phyloP scores from a whole-genome alignment of 2,113 vertebrate genomes.

The Miniopterus natalensis region DNA sequence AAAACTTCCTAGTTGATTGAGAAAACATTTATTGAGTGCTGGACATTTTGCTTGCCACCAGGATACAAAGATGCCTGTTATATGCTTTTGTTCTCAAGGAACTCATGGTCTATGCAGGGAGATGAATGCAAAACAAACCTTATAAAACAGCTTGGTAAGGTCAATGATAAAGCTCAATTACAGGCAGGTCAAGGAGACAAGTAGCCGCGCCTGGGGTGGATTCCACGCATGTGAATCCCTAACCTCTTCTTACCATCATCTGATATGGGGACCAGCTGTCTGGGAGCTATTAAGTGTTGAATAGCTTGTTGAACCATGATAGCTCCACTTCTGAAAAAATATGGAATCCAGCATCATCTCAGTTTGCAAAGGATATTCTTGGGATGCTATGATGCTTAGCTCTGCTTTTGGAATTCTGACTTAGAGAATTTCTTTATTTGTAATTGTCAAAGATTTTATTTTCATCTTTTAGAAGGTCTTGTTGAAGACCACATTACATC shows the following conservation, averaged over 20 bases:
- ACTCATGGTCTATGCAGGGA: not conserved
- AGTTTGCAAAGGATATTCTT: not conserved
- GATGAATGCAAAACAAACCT: not conserved
- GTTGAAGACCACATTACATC: not conserved
- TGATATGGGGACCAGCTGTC: not conserved
- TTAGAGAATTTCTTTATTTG: not conserved
- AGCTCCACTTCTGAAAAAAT: not conserved
- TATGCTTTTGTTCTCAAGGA: not conserved
- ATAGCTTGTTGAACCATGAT: too few relatives aligned
- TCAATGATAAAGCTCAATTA: not conserved
- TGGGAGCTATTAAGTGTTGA: not conserved
- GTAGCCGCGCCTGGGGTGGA: not conserved
- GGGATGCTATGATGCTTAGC: not conserved
- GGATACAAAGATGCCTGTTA: not conserved
- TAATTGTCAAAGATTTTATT: constrained; percentile 28
- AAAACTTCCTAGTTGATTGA: not conserved
- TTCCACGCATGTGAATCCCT: not conserved
- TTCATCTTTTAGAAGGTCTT: constrained; percentile 26
- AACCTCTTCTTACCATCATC: not conserved
- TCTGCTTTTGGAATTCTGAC: not conserved
- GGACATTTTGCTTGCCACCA: not conserved
- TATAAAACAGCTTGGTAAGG: not conserved
- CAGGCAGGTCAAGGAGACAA: not conserved
- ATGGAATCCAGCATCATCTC: not conserved
- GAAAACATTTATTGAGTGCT: not conserved